These are phyloP conservation scores for Oncorhynchus gorbuscha DNA, from an alignment of 2,113 vertebrate genomes.

Conservation along the genomic window DNA sequence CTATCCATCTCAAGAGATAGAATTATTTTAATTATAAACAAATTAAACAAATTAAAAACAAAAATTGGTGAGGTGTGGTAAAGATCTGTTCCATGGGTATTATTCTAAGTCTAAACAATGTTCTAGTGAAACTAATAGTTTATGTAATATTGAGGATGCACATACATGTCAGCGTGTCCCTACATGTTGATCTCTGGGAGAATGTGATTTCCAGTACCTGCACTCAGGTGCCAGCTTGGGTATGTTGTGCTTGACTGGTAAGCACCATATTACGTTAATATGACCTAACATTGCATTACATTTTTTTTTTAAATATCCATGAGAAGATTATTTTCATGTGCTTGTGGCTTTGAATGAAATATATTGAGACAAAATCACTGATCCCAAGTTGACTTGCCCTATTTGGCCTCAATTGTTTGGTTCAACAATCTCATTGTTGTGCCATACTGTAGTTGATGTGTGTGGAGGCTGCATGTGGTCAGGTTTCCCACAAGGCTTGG, in stretches of 20 bases:
- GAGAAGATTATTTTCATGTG: too few relatives aligned
- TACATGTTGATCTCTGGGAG: conserved; percentile 37
- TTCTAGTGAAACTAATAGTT: conserved; percentile 15
- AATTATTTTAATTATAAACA: background rate
- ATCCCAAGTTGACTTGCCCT: background rate
- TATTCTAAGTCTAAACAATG: background rate
- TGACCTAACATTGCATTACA: too few relatives aligned
- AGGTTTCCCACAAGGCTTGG: conserved; percentile 31
- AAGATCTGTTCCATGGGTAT: background rate
- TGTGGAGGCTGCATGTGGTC: conserved; percentile 12
- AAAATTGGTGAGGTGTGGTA: background rate
- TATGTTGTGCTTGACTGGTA: background rate
- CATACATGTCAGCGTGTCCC: conserved; percentile 19
- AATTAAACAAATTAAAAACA: too few relatives aligned
- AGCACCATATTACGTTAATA: too few relatives aligned
- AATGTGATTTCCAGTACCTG: conserved; percentile 43
- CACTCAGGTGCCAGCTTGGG: conserved; percentile 31
- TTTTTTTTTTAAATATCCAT: too few relatives aligned
- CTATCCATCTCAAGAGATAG: background rate
- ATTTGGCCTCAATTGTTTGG: background rate
- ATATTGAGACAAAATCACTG: background rate
- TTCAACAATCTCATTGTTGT: conserved; percentile 9
- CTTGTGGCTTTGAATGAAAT: too few relatives aligned
- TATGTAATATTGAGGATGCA: background rate
- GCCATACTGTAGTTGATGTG: background rate